These are phyloP conservation scores for Dimorphilus gyrociliatus DNA, from an alignment of 2,888 invertebrate genomes.

Conservation along the genomic window DNA sequence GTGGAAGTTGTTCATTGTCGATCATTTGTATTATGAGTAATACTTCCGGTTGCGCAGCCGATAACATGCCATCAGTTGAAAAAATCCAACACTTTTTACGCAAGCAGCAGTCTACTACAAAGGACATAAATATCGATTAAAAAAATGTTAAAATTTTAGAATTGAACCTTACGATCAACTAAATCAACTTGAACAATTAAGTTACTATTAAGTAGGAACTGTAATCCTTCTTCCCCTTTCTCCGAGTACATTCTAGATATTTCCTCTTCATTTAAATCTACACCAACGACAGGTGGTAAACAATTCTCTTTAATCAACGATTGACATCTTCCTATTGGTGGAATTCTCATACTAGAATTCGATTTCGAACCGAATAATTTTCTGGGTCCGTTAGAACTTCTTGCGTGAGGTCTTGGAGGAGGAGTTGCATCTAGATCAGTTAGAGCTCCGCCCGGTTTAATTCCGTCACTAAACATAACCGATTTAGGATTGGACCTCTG, in stretches of 20 bases:
- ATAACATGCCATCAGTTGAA: slow-evolving; percentile 56
- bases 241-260: too few species aligned
- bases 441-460: slow-evolving; percentile 67
- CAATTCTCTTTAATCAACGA: too few species aligned
- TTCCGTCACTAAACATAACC: slow-evolving; percentile 76
- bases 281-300: too few species aligned
- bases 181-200: too few species aligned
- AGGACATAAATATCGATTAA: slow-evolving; percentile 3
- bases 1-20: slow-evolving; percentile 43
- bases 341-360: too few species aligned
- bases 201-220: too few species aligned
- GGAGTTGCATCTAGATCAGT: slow-evolving; percentile 60
- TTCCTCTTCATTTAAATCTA: too few species aligned
- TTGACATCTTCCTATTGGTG: too few species aligned
- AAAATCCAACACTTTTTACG: slow-evolving; percentile 49
- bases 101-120: slow-evolving; percentile 51
- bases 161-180: neutral
- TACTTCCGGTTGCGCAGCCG: slow-evolving; percentile 66
- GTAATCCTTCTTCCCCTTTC: too few species aligned
- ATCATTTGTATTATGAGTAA: slow-evolving; percentile 53
- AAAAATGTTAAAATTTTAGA: too few species aligned
- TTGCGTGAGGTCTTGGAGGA: too few species aligned
- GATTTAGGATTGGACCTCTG: slow-evolving; percentile 56
- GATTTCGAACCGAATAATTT: too few species aligned
- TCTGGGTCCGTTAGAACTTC: neutral